These are phyloP conservation scores for Falco novaeseelandiae DNA, from an alignment of 2,797 vertebrate species.

Conservation along the genomic window DNA sequence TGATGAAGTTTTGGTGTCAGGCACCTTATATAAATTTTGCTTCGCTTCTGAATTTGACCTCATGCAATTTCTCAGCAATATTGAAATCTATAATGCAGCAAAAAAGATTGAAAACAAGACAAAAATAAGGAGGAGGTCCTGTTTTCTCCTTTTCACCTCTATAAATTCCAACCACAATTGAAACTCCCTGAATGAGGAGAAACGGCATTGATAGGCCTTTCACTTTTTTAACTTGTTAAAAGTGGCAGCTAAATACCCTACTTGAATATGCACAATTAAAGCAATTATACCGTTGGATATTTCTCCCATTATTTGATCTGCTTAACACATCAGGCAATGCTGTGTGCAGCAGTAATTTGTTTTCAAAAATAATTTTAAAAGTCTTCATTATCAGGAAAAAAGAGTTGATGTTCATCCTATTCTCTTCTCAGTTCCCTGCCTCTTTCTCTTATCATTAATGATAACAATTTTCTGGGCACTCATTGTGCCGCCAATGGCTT, in stretches of 20 bases:
- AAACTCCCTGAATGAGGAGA: neutral
- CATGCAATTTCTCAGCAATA: neutral
- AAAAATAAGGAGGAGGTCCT: neutral
- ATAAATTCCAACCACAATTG: neutral
- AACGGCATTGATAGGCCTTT: neutral
- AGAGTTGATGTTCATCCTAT: neutral
- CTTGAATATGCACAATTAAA: neutral
- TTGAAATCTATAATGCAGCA: neutral
- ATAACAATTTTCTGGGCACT: neutral
- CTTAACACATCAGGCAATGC: neutral
- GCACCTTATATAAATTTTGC: neutral
- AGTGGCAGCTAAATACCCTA: neutral
- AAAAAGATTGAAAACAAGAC: neutral
- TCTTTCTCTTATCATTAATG: neutral
- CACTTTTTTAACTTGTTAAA: neutral
- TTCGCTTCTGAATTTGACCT: slow-evolving; percentile 1
- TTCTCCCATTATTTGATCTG: neutral
- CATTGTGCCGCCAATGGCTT: neutral
- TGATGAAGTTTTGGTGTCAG: slow-evolving; percentile 50
- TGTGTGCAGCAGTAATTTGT: neutral
- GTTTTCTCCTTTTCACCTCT: neutral
- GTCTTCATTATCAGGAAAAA: neutral
- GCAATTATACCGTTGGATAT: neutral
- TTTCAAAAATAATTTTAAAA: neutral
- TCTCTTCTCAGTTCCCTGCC: neutral